phyloP scores from a whole-genome alignment of 2,113 vertebrate species.

The Misgurnus mizolepis region DNA sequence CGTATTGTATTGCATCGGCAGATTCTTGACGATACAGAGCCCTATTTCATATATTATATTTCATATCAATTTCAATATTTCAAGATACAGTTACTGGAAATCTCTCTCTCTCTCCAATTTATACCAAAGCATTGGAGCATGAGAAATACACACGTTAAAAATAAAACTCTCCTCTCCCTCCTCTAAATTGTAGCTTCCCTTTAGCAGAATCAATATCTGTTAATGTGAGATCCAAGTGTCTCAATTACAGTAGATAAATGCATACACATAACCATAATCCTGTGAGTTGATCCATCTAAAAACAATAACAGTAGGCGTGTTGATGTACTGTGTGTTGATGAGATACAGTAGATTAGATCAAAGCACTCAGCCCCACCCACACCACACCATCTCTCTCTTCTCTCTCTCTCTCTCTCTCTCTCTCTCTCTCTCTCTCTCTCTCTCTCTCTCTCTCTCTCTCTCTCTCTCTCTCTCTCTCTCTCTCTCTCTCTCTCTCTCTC shows the following conservation, averaged over 20 bases:
- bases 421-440: not conserved
- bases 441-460: too few species aligned
- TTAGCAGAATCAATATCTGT: not conserved
- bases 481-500: not conserved
- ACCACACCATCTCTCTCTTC: too few species aligned
- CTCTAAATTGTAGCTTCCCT: constrained; percentile 12
- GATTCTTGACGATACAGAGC: too few species aligned
- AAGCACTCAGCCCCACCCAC: constrained; percentile 9
- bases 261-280: not conserved
- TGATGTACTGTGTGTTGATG: constrained; percentile 26
- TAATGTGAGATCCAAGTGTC: constrained; percentile 1
- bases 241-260: not conserved
- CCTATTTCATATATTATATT: too few species aligned
- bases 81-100: too few species aligned
- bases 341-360: constrained; percentile 25
- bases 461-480: not conserved
- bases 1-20: too few species aligned
- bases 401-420: not conserved
- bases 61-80: too few species aligned
- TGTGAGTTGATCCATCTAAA: constrained; percentile 17
- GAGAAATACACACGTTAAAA: too few species aligned
- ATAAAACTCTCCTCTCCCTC: not conserved
- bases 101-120: too few species aligned
- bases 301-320: constrained; percentile 18
- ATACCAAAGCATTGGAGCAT: too few species aligned